Percentiles rank a stretch among this genome's conserved stretches.
Conservation (phyloP, 2,113 vertebrate genomes). For the Neogobius melanostomus region DNA sequence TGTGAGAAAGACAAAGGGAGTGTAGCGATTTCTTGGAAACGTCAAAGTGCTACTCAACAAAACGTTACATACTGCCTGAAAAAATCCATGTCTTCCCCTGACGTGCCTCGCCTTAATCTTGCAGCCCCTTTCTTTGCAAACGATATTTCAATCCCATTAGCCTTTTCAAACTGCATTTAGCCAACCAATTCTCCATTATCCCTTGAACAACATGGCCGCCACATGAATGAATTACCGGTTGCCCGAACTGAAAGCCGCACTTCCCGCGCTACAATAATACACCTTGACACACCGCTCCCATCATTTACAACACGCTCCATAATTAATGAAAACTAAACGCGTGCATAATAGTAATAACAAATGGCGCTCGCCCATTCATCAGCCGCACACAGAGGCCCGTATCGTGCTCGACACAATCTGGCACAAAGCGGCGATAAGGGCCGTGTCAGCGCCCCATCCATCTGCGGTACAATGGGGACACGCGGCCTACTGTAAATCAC, state of each 20-base stretch:
- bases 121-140: too few species aligned
- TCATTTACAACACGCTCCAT: neutral
- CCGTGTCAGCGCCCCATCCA: neutral
- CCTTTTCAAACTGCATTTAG: too few species aligned
- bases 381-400: neutral
- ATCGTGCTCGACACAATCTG: neutral
- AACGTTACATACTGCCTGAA: too few species aligned
- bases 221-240: neutral
- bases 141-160: too few species aligned
- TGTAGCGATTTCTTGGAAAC: too few species aligned
- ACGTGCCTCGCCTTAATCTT: too few species aligned
- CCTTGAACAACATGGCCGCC: too few species aligned
- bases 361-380: neutral
- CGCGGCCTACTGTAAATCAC: slow-evolving; percentile 2
- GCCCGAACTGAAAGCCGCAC: neutral
- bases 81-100: too few species aligned
- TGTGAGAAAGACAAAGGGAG: too few species aligned
- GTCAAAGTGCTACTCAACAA: too few species aligned
- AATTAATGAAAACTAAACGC: neutral
- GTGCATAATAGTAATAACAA: neutral
- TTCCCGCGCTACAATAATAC: neutral
- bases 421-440: neutral
- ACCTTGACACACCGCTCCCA: neutral
- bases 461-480: neutral
- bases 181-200: too few species aligned